Base-by-base conservation (phyloP, 2,888 invertebrate species). In the Chloroclysta siterata region DNA sequence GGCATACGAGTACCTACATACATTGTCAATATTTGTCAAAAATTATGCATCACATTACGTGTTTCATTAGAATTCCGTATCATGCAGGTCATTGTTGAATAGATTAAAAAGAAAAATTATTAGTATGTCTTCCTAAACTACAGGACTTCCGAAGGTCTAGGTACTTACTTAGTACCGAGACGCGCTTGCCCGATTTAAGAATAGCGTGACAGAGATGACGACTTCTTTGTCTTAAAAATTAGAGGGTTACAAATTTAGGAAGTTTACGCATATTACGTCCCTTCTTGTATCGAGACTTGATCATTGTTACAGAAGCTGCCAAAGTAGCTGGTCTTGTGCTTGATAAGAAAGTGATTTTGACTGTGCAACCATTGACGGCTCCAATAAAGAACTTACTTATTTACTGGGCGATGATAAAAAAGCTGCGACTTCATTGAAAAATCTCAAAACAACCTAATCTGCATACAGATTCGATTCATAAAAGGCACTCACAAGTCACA, bases 241-340 rank as follows among this genome's bases (percentile, higher is more conserved):
- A 53, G 29, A 59, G 14, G 22, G 46, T 47, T 53, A 39, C 39
- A 14, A 59, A 50, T 47, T 47, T 47, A 28, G 48, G 47, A 29
- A 17, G 11, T 11, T 17, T n/a, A n/a, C 4, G 17, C 17, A 2
- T 10, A 41, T 53, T n/a, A 53, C 41, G 7, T n/a, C 53, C 22
- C 17, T 22, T 36, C 22, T 17, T 39, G 39, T 7, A 44, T 17
- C 13, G 14, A 41, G n/a, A 22, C 6, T 15, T 51, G 11, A 50
- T 50, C 41, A 58, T 44, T 58, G 29, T 0, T 2, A 13, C 29
- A 42, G 14, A 36, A 51, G 28, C 22, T 36, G 51, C 11, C 58
- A 5, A 15, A 33, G 51, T 51, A 17, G 17, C 11, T 42, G 13
- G 51, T 41, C 13, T 13, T 15, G 44, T 44, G 44, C 44, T 14